A percentile compares a stretch with the other conserved stretches of the same genome.
Evolutionary conservation across 1,140 invertebrate species (phyloP).

Genomic region (Plectrocnemia conspersa): DNA sequence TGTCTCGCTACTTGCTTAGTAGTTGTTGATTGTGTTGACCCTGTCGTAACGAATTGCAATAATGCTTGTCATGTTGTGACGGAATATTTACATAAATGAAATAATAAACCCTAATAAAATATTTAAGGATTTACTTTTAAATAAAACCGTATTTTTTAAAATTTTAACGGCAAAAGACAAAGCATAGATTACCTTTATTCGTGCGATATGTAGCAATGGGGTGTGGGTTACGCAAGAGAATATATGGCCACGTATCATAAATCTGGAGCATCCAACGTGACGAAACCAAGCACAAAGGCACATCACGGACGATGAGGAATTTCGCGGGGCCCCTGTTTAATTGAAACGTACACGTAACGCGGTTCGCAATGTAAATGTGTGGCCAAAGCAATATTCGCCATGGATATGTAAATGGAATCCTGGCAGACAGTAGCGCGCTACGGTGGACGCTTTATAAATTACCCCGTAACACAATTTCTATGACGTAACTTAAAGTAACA

Average conservation of each 20-base stretch:
- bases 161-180: slow-evolving; percentile 13
- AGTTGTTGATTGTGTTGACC: too few relatives aligned
- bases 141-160: slow-evolving; percentile 1
- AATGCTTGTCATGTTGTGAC: too few relatives aligned
- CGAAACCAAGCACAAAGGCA: slow-evolving; percentile 1
- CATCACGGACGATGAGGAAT: slow-evolving; percentile 1
- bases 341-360: slow-evolving; percentile 13
- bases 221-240: background rate
- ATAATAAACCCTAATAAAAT: too few relatives aligned
- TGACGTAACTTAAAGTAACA: too few relatives aligned
- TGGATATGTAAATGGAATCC: slow-evolving; percentile 1
- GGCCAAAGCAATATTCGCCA: background rate
- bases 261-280: slow-evolving; percentile 2
- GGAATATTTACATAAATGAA: too few relatives aligned
- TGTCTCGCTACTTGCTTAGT: too few relatives aligned
- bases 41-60: too few relatives aligned
- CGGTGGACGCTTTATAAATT: too few relatives aligned
- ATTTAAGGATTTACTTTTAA: too few relatives aligned
- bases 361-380: slow-evolving; percentile 17
- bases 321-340: slow-evolving; percentile 10
- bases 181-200: background rate
- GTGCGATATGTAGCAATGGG: too few relatives aligned
- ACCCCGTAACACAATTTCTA: too few relatives aligned
- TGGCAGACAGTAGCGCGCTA: background rate
- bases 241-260: slow-evolving; percentile 6